Percentiles rank a stretch among this genome's conserved stretches.
Conservation (phyloP, 1,140 invertebrate species). For the Panulirus ornatus region DNA sequence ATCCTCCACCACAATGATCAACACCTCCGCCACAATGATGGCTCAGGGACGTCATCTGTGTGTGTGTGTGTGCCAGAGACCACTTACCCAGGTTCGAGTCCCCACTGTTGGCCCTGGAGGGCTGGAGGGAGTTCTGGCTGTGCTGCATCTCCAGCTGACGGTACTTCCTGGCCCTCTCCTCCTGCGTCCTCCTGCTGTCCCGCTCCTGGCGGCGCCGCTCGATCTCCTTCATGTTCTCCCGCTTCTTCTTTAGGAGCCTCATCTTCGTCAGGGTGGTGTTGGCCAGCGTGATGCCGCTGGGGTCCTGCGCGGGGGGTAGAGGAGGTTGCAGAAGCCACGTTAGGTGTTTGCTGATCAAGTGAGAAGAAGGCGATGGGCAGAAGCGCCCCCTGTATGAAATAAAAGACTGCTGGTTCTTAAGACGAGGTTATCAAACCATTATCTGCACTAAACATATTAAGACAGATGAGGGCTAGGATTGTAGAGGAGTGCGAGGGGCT, state of each 20-base stretch:
- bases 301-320: constrained; percentile 69
- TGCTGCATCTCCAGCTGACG: constrained; percentile 74
- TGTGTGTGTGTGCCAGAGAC: no score
- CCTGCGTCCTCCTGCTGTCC: constrained; percentile 76
- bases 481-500: no score
- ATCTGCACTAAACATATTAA: no score
- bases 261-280: constrained; percentile 76
- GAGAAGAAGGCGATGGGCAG: no score
- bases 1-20: no score
- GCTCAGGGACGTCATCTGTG: no score
- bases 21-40: background rate
- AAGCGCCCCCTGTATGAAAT: no score
- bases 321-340: no score
- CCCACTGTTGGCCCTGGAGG: constrained; percentile 46
- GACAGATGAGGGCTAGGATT: no score
- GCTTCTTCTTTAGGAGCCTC: constrained; percentile 75
- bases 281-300: constrained; percentile 70
- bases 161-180: constrained; percentile 76
- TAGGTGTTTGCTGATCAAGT: no score
- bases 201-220: constrained; percentile 76
- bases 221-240: constrained; percentile 76
- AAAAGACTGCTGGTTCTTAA: no score
- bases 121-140: constrained; percentile 64
- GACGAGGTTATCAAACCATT: no score
- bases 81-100: constrained; percentile 43